Conservation (phyloP, 2,797 vertebrate species). For the Mycteria americana region DNA sequence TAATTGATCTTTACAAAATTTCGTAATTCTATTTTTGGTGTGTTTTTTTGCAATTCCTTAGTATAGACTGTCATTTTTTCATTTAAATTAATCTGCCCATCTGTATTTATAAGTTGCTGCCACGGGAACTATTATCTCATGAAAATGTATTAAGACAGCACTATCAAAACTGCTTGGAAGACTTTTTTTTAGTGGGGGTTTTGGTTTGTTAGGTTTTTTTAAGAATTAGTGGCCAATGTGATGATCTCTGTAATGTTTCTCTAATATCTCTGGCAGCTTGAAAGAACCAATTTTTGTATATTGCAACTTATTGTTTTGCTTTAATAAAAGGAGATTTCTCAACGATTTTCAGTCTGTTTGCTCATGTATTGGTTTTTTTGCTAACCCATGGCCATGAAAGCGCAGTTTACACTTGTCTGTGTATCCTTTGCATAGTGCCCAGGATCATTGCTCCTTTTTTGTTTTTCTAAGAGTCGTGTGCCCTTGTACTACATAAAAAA, state of each 20-base stretch:
- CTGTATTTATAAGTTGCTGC: background rate
- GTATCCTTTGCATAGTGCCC: background rate
- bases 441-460: background rate
- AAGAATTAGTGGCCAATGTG: background rate
- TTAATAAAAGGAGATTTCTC: background rate
- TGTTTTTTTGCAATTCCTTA: background rate
- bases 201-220: background rate
- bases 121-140: background rate
- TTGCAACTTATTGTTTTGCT: background rate
- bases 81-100: background rate
- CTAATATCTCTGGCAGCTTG: background rate
- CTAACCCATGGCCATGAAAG: background rate
- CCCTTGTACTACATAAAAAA: background rate
- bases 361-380: background rate
- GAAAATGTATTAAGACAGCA: background rate
- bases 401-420: background rate
- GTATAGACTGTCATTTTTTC: background rate
- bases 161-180: background rate
- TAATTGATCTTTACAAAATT: background rate
- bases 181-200: background rate
- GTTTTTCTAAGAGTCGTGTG: background rate
- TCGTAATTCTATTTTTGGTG: background rate
- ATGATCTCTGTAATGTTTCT: background rate
- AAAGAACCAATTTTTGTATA: slow-evolving; percentile 5
- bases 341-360: background rate